Conservation (phyloP, 2,888 invertebrate species). For the Alloscopus bannaensis region DNA sequence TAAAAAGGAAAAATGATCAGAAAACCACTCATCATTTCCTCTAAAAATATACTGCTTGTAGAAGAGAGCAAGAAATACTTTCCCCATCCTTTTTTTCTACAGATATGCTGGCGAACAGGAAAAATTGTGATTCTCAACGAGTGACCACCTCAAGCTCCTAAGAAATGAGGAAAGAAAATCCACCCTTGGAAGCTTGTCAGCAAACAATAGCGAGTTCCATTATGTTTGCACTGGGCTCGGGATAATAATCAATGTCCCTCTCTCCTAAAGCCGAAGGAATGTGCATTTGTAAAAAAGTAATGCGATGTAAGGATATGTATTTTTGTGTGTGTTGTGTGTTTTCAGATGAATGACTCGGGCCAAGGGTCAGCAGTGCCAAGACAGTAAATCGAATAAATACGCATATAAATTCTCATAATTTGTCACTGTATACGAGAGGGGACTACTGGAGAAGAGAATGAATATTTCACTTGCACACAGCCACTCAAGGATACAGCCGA, state of each 20-base stretch:
- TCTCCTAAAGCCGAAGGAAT: no score
- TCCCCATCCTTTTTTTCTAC: not conserved
- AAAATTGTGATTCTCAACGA: constrained; percentile 56
- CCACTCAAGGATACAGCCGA: constrained; percentile 26
- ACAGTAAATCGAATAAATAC: constrained; percentile 69
- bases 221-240: constrained; percentile 3
- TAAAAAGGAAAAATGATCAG: constrained; percentile 42
- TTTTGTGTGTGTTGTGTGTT: constrained; percentile 6
- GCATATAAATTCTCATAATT: constrained; percentile 72
- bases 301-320: no score
- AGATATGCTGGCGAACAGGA: not conserved
- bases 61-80: no score
- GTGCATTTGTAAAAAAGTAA: no score
- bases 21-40: constrained; percentile 55
- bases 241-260: constrained; percentile 21
- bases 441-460: constrained; percentile 68
- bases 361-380: constrained; percentile 56
- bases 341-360: constrained; percentile 46
- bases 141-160: constrained; percentile 60
- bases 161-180: constrained; percentile 33
- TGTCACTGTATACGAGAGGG: constrained; percentile 67
- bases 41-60: constrained; percentile 35
- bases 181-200: constrained; percentile 32
- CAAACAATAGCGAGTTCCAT: constrained; percentile 57
- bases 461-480: constrained; percentile 63